These are phyloP conservation scores for Eretmocerus hayati DNA, from an alignment of 2,888 invertebrate species.

Conservation along the genomic window DNA sequence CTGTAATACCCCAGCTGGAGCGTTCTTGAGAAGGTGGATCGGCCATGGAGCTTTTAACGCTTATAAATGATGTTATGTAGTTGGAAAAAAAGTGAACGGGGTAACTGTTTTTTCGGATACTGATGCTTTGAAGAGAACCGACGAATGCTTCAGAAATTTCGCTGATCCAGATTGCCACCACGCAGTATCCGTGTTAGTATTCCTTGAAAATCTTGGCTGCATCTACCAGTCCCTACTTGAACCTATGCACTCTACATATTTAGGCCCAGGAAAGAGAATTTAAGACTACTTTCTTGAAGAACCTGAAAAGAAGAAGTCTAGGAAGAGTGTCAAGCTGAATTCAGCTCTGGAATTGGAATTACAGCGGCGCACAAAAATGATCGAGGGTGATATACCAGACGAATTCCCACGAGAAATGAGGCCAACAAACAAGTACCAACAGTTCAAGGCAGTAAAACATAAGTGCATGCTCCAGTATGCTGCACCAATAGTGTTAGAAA, in stretches of 20 bases:
- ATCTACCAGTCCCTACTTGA: constrained; percentile 16
- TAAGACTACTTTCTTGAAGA: constrained; percentile 2
- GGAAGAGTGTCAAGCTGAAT: not conserved
- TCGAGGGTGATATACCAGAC: constrained; percentile 12
- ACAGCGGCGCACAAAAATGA: not conserved
- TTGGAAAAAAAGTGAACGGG: not conserved
- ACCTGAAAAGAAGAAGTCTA: not conserved
- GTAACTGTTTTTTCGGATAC: not conserved
- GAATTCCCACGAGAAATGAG: constrained; percentile 23
- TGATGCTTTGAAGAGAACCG: not conserved
- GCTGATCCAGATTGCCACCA: not conserved
- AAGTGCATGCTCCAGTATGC: constrained; percentile 22
- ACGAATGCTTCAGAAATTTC: not conserved
- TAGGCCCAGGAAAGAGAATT: constrained; percentile 11
- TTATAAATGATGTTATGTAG: not conserved
- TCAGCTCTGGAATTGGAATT: constrained; percentile 2
- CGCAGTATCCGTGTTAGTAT: not conserved
- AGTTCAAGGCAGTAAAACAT: constrained; percentile 22
- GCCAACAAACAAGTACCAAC: constrained; percentile 1
- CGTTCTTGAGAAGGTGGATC: not conserved
- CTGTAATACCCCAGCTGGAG: not conserved
- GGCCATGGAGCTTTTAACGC: not conserved
- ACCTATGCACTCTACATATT: constrained; percentile 14
- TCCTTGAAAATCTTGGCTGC: constrained; percentile 1
- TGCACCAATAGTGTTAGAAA: constrained; percentile 26